These are phyloP conservation scores for Coturnix japonica DNA, from an alignment of 2,113 vertebrate genomes.

Conservation along the genomic window DNA sequence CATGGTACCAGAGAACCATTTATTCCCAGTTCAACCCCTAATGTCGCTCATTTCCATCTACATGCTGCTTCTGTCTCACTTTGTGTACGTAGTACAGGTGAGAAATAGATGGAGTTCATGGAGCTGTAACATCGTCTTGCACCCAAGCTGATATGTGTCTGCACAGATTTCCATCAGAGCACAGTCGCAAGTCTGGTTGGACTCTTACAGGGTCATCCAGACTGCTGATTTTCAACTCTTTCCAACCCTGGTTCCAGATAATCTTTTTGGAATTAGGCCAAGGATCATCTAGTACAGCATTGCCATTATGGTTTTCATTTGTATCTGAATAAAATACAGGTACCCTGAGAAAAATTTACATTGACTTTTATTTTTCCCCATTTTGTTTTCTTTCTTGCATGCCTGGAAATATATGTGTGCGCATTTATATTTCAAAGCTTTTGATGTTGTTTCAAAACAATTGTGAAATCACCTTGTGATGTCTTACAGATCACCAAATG, in stretches of 20 bases:
- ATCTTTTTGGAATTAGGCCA: not conserved
- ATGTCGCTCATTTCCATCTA: not conserved
- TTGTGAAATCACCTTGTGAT: conserved; percentile 34
- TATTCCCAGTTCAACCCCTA: not conserved
- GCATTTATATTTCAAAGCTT: not conserved
- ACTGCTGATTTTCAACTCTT: not conserved
- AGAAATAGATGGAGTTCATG: not conserved
- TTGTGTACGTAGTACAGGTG: not conserved
- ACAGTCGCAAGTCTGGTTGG: not conserved
- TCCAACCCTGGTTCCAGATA: not conserved
- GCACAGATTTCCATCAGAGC: not conserved
- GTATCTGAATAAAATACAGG: not conserved
- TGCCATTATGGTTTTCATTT: conserved; percentile 8
- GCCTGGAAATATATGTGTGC: not conserved
- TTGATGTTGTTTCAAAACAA: conserved; percentile 9
- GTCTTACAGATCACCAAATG: conserved; percentile 25
- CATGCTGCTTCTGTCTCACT: not conserved
- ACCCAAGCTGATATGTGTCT: not conserved
- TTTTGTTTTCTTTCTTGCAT: conserved; percentile 6
- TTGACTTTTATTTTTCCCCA: not conserved
- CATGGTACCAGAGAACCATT: not conserved
- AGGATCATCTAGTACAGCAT: not conserved
- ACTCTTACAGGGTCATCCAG: fast-evolving
- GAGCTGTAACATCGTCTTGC: not conserved
- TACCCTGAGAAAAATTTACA: not conserved